Conservation (phyloP, 2,113 vertebrate species). For the Equus quagga region DNA sequence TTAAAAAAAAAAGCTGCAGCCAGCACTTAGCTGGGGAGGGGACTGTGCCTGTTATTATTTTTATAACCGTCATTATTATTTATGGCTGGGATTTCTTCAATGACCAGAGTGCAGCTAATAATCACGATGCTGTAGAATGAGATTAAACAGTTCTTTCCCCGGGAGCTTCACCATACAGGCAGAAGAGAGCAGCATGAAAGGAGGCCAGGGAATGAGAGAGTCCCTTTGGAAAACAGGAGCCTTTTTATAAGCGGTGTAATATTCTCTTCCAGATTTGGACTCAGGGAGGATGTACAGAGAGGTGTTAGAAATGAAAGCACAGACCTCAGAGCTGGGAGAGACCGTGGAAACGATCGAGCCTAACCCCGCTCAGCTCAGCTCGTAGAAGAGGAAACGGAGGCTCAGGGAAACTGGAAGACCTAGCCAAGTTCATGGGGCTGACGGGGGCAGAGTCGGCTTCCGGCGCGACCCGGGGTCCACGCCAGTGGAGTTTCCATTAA, state of each 20-base stretch:
- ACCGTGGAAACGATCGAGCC: rapidly evolving
- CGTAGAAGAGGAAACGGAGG: background rate
- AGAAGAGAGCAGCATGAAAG: background rate
- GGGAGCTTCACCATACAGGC: background rate
- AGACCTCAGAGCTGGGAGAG: background rate
- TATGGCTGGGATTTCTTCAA: constrained; percentile 45
- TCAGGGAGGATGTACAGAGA: background rate
- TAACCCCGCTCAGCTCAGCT: rapidly evolving
- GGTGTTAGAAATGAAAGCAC: rapidly evolving
- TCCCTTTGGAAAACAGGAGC: background rate
- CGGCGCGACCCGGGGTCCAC: rapidly evolving
- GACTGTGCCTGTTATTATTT: background rate
- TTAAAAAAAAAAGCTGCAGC: background rate
- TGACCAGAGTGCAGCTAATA: background rate
- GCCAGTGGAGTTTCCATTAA: background rate
- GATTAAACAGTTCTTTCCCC: background rate
- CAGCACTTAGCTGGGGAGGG: background rate
- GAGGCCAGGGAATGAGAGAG: background rate
- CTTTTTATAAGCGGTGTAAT: rapidly evolving
- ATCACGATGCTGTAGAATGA: rapidly evolving
- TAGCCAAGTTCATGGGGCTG: background rate
- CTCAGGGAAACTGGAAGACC: background rate
- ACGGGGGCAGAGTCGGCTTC: no score
- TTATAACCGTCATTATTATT: constrained; percentile 52
- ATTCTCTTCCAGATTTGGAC: background rate